Base-by-base conservation (phyloP, 2,797 vertebrate genomes). In the Tinamus major region DNA sequence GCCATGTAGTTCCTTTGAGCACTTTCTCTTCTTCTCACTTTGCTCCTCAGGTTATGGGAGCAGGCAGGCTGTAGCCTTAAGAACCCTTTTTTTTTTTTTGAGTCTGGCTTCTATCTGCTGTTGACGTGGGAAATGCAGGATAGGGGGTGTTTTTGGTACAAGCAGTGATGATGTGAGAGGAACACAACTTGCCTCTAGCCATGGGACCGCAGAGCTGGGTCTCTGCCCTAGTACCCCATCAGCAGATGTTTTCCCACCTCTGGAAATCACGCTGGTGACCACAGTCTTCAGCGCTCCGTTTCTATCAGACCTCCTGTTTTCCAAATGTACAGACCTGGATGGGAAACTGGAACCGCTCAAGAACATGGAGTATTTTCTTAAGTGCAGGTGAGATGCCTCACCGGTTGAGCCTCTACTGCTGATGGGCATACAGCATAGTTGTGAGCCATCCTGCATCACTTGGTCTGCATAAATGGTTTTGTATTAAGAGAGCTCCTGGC, bases 181-280 rank as follows among this genome's bases (percentile, higher is more conserved):
- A 86, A 33, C 20, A 85, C 1, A 2, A 15, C 21, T 55, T 64
- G 20, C 11, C 44, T 74, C 15, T 3, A 13, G 29, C 24, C 13
- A 10, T 1, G 2, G 13, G 37, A 29, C 61, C 2, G 3, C 64
- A 56, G 9, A 5, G 46, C 19, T 0, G 0, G 49, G 26, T 48
- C 16, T 29, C 31, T 88, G 31, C 21, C 59, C 6, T 1, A 42
- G 41, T 20, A 62, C 33, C 15, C 10, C 55, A 2, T 10, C 21
- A 4, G 35, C 31, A 70, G 70, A 27, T 26, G 2, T 86, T 91
- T 71, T 48, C 29, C 42, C 23, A 51, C n/a, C 31, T 33, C 29
- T 71, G 55, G 20, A 63, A 69, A 13, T 63, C 33, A 65, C 63
- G 41, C 21, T 63, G 78, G 61, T 65, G 74, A 51, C 53, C 63